Evolutionary conservation across 2,113 vertebrate species (phyloP), one percentile per base, ranked within the genome.

Genomic region (Leptodactylus fuscus): DNA sequence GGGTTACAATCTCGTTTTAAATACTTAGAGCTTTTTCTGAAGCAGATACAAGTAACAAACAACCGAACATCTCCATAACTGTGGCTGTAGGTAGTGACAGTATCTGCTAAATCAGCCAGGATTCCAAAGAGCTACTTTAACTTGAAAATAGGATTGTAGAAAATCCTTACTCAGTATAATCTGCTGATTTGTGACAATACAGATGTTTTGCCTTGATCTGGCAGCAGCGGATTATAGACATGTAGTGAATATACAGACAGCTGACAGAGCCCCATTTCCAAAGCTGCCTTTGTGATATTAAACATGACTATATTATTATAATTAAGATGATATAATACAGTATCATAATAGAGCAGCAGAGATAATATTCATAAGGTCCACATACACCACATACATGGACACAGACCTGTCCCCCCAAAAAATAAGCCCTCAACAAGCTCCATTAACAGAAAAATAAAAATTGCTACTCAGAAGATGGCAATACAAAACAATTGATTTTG

Each of bases 121-220:
- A 36, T 34, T 53, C 48, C 27, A 11, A 15, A 76, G 48, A 49
- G 73, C 73, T 76, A 76, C 73, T 76, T 76, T 49, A 76, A 20
- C 46, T 49, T 53, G 46, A 53, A 77, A 77, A 77, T 77, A 51
- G 74, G 74, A 77, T 77, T 77, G 74, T 29, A 34, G 74, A 77
- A 77, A 77, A 77, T 77, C 74, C 74, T 20, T 32, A 53, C 53
- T 77, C 27, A 34, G 74, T 10, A 27, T 77, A 77, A 77, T 77
- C 74, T 29, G 1, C 74, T 53, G 48, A 53, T 53, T 77, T 77
- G 48, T 34, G 74, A 11, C 8, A 51, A 76, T 76, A 76, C 73
- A 76, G n/a, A 76, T 34, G 74, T 53, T 51, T 29, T 53, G 12
- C 15, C 27, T 16, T 76, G 18, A 53, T 77, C 74, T 32, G 48